A percentile compares a stretch with the other conserved stretches of the same genome.
Conservation (phyloP, 2,888 invertebrate genomes). For the Alviniconcha strummeri region DNA sequence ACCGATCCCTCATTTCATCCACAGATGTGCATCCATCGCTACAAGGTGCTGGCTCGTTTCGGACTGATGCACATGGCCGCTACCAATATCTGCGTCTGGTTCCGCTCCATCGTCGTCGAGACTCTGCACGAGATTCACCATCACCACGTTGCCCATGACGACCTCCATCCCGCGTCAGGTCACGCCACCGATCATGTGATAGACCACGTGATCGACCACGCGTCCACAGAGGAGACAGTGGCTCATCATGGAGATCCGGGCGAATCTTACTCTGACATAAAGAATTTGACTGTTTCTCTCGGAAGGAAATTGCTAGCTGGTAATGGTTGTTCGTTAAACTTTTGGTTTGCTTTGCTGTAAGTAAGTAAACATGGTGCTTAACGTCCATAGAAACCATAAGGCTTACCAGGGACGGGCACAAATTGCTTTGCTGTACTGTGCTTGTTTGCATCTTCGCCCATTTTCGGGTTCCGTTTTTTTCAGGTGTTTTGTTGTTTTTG, state of each 20-base stretch:
- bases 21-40: conserved; percentile 86
- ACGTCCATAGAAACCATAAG: neutral
- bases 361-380: neutral
- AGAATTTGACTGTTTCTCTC: neutral
- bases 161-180: neutral
- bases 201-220: conserved; percentile 3
- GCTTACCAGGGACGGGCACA: neutral
- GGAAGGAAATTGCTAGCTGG: conserved; percentile 38
- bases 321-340: conserved; percentile 8
- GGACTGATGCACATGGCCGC: conserved; percentile 98
- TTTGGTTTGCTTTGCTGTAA: neutral
- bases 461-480: neutral
- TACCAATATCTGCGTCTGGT: conserved; percentile 98
- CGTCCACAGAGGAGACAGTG: neutral
- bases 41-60: conserved; percentile 96
- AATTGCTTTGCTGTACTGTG: neutral
- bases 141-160: conserved; percentile 33
- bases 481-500: neutral
- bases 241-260: neutral
- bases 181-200: conserved; percentile 13
- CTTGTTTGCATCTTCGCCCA: too few species aligned
- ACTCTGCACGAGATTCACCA: conserved; percentile 91
- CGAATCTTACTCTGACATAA: neutral
- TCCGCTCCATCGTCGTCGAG: conserved; percentile 93
- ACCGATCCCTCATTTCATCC: too few species aligned